A percentile compares a stretch with the other conserved stretches of the same genome.
Conservation (phyloP, 2,113 vertebrate species). For the Sinocyclocheilus grahami region DNA sequence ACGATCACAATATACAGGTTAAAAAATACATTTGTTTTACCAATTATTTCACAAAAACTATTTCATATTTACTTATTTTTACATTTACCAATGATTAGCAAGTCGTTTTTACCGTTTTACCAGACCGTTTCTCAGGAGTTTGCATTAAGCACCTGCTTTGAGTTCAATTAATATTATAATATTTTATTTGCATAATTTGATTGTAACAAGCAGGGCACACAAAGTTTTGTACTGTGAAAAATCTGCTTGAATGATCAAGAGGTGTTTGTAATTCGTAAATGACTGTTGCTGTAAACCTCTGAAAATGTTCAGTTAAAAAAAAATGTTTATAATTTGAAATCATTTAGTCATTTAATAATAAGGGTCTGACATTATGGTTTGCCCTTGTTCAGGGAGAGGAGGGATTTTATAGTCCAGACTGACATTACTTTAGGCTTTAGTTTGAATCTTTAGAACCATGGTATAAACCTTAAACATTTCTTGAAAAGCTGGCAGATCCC, state of each 20-base stretch:
- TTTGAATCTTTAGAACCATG: not conserved
- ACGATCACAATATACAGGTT: not conserved
- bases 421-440: not conserved
- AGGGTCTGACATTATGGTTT: not conserved
- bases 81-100: too few species aligned
- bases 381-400: constrained; percentile 5
- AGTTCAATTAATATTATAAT: not conserved
- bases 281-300: not conserved
- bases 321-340: not conserved
- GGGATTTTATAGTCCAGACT: constrained; percentile 1
- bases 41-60: not conserved
- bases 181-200: constrained; percentile 24
- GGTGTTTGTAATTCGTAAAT: not conserved
- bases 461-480: not conserved
- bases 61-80: not conserved
- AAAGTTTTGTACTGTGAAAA: not conserved
- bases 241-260: not conserved
- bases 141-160: not conserved
- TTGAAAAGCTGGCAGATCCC: not conserved
- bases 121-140: not conserved
- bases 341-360: constrained; percentile 5
- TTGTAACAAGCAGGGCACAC: not conserved
- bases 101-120: not conserved
- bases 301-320: not conserved
- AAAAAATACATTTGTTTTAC: not conserved